Conservation (phyloP, 2,113 vertebrate species). For the Oncorhynchus kisutch region DNA sequence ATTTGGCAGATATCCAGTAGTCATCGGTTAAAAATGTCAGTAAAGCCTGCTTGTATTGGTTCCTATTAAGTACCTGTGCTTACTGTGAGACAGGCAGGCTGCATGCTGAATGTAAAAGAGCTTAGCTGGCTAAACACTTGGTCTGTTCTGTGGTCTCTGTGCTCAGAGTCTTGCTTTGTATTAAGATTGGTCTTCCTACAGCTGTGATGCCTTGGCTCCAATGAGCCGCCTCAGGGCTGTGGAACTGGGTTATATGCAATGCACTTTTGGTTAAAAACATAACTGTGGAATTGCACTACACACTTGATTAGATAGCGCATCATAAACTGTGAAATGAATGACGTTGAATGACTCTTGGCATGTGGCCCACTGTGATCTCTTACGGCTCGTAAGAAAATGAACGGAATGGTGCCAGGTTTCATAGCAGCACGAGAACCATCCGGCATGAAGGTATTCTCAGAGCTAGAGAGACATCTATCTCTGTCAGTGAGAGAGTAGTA, state of each 20-base stretch:
- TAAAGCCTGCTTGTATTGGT: background rate
- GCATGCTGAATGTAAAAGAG: background rate
- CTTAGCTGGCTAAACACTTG: constrained; percentile 6
- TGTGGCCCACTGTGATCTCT: background rate
- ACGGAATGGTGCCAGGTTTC: constrained; percentile 2
- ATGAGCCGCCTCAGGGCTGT: constrained; percentile 3
- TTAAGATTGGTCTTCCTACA: constrained; percentile 4
- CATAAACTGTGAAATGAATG: background rate
- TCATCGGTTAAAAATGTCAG: background rate
- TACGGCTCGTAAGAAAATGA: background rate
- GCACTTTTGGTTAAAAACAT: background rate
- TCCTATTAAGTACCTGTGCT: constrained; percentile 4
- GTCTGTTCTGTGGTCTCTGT: constrained; percentile 8
- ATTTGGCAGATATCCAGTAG: background rate
- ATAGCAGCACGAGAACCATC: background rate
- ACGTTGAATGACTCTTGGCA: background rate
- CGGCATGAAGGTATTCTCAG: background rate
- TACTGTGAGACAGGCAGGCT: background rate
- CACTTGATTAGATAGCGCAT: constrained; percentile 1
- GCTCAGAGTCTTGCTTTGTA: constrained; percentile 1
- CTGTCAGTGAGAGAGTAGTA: background rate
- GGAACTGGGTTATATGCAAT: constrained; percentile 6
- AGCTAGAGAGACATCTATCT: too few species aligned
- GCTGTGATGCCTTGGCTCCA: constrained; percentile 17
- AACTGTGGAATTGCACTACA: background rate